Evolutionary conservation across 2,113 vertebrate genomes (phyloP).

Genomic region (Haemorhous mexicanus): DNA sequence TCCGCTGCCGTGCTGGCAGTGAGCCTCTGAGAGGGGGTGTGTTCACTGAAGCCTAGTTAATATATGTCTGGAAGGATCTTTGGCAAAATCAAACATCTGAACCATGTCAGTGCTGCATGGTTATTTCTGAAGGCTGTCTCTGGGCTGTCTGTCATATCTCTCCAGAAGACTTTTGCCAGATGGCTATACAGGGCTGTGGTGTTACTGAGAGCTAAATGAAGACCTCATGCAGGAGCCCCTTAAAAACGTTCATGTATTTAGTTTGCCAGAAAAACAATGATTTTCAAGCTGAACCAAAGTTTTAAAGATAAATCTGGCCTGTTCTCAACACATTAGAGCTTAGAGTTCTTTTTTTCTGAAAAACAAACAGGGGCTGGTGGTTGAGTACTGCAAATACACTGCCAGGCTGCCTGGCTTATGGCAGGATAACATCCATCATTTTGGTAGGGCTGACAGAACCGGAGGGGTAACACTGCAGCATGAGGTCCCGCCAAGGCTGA

Average conservation of each 20-base stretch:
- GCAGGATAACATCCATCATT: not conserved
- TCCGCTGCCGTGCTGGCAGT: fast-evolving
- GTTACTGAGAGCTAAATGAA: not conserved
- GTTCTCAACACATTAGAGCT: not conserved
- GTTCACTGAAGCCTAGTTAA: not conserved
- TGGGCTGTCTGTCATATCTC: not conserved
- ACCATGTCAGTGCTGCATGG: not conserved
- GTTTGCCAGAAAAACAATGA: not conserved
- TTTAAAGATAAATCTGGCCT: not conserved
- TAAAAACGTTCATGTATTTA: not conserved
- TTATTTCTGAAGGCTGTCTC: not conserved
- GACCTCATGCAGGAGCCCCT: not conserved
- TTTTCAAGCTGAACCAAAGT: not conserved
- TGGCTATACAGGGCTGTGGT: not conserved
- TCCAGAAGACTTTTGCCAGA: not conserved
- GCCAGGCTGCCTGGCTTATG: not conserved
- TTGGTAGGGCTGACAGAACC: fast-evolving
- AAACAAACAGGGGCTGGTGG: not conserved
- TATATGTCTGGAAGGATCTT: not conserved
- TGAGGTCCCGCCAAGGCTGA: not conserved
- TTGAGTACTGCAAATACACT: not conserved
- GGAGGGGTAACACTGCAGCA: fast-evolving
- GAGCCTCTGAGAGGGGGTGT: not conserved
- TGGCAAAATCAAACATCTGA: not conserved
- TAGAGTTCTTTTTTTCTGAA: not conserved